phyloP scores from a whole-genome alignment of 2,888 invertebrate species.

The Zygothrica quintamaculata region DNA sequence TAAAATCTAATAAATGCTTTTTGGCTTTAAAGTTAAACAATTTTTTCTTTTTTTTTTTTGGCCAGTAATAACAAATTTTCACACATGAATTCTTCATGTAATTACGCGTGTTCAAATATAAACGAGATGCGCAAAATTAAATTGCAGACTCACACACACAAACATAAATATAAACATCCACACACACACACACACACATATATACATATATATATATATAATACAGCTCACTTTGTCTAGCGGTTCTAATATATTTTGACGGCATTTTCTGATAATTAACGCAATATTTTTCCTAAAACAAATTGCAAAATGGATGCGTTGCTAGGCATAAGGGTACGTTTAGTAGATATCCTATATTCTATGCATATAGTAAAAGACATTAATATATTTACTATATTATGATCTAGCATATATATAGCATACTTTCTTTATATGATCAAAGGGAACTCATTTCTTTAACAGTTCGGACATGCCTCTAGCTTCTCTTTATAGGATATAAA shows the following conservation, averaged over 20 bases:
- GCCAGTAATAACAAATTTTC: constrained; percentile 39
- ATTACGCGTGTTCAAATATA: constrained; percentile 66
- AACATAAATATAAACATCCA: constrained; percentile 7
- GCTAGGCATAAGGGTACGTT: neutral
- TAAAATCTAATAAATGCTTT: constrained; percentile 27
- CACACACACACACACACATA: constrained; percentile 10
- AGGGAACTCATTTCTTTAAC: too few relatives aligned
- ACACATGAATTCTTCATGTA: constrained; percentile 70
- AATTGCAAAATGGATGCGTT: constrained; percentile 35
- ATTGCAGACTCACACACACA: constrained; percentile 37
- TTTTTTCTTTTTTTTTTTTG: too few relatives aligned
- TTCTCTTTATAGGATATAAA: too few relatives aligned
- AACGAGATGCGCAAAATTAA: constrained; percentile 61
- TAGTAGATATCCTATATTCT: neutral
- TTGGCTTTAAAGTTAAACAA: constrained; percentile 21
- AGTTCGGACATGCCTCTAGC: too few relatives aligned
- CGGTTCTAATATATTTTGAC: constrained; percentile 48
- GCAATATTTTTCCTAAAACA: constrained; percentile 62
- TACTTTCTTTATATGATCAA: too few relatives aligned
- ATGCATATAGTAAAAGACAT: too few relatives aligned
- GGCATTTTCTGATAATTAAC: constrained; percentile 68
- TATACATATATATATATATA: neutral
- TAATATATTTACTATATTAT: too few relatives aligned
- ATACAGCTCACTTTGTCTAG: constrained; percentile 16
- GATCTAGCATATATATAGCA: too few relatives aligned